Conservation (phyloP, 1,140 invertebrate genomes). For the Penaeus japonicus region DNA sequence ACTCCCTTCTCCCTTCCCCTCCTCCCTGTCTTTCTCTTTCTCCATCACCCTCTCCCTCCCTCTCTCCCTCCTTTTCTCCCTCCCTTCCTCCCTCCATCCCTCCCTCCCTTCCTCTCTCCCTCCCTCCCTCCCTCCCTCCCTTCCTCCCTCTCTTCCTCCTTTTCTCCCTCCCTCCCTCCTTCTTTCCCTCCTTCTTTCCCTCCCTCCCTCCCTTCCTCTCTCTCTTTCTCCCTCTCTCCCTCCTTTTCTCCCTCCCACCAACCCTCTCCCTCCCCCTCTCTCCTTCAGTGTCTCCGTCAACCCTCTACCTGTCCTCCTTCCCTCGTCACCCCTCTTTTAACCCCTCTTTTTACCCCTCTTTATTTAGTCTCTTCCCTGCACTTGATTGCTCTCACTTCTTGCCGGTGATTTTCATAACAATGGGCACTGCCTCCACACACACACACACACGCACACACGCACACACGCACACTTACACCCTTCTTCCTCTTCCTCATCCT, state of each 20-base stretch:
- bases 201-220: too few species aligned
- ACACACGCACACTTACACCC: neutral
- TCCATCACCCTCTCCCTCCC: too few species aligned
- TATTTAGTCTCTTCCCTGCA: neutral
- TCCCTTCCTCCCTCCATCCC: too few species aligned
- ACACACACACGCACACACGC: neutral
- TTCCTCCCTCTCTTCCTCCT: too few species aligned
- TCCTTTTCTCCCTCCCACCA: neutral
- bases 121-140: too few species aligned
- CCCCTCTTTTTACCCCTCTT: neutral
- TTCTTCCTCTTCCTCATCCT: neutral
- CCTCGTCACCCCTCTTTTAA: neutral
- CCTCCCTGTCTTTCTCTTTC: too few species aligned
- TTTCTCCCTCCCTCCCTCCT: too few species aligned
- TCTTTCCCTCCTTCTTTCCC: too few species aligned
- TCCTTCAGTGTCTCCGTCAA: neutral
- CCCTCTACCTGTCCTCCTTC: neutral
- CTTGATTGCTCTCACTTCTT: neutral
- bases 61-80: too few species aligned
- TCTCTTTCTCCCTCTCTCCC: neutral
- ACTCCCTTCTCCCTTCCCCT: too few species aligned
- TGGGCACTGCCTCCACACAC: neutral
- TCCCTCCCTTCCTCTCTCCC: too few species aligned
- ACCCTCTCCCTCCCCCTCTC: neutral
- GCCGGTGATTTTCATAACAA: too few species aligned